Conservation (phyloP, 2,113 vertebrate species). For the Ptychochromis oligacanthus region DNA sequence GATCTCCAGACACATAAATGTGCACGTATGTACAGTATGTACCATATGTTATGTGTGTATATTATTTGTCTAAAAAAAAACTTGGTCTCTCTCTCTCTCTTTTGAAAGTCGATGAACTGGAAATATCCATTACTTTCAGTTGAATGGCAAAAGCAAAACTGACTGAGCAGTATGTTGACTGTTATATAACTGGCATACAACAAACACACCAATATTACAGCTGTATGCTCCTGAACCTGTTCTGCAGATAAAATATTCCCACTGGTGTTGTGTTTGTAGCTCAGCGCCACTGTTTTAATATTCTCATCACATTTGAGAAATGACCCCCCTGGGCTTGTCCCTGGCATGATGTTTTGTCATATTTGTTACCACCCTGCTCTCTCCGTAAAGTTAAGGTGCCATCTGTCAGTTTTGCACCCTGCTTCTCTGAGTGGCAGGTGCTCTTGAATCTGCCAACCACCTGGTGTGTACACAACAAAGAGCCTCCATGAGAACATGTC, state of each 20-base stretch:
- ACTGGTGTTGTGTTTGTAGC: not conserved
- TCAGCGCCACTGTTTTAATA: conserved; percentile 7
- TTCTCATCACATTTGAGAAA: conserved; percentile 35
- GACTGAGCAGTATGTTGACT: conserved; percentile 48
- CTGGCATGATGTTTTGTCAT: conserved; percentile 28
- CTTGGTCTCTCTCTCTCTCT: not conserved
- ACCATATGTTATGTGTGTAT: not conserved
- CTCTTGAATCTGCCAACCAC: conserved; percentile 34
- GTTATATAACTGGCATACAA: conserved; percentile 56
- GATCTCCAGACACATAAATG: not conserved
- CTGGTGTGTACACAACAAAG: conserved; percentile 20
- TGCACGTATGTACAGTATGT: too few species aligned
- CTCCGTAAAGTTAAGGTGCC: conserved; percentile 37
- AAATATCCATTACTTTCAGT: conserved; percentile 60
- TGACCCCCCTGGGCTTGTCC: conserved; percentile 19
- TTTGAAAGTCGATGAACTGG: conserved; percentile 46
- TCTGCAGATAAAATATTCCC: not conserved
- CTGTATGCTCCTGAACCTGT: conserved; percentile 19
- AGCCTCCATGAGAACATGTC: conserved; percentile 9
- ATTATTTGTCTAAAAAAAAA: conserved; percentile 7
- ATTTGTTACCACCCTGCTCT: conserved; percentile 36
- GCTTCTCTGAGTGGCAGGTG: conserved; percentile 43
- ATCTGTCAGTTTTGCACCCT: conserved; percentile 41
- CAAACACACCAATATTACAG: conserved; percentile 34
- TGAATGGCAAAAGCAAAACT: conserved; percentile 52